These are phyloP conservation scores for Parauchenoglanis punctatus DNA, from an alignment of 2,797 vertebrate genomes.

Conservation along the genomic window DNA sequence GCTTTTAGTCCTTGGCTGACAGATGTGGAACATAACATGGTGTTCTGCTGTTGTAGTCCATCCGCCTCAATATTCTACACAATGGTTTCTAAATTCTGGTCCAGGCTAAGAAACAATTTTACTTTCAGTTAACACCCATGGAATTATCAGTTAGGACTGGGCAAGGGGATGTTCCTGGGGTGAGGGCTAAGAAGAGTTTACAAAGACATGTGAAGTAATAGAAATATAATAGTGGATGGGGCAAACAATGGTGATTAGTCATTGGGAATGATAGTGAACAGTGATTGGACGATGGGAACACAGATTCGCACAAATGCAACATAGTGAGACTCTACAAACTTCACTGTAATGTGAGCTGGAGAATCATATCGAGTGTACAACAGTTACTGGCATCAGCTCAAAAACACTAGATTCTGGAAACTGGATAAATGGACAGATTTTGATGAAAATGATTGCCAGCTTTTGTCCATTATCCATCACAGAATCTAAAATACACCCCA, in stretches of 20 bases:
- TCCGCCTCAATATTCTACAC: background rate
- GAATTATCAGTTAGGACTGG: background rate
- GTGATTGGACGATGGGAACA: background rate
- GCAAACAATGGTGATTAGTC: background rate
- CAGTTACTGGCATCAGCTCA: background rate
- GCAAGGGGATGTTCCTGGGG: background rate
- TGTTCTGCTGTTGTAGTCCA: too few relatives aligned
- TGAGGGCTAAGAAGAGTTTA: background rate
- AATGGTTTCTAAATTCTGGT: background rate
- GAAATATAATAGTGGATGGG: background rate
- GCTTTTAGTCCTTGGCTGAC: too few relatives aligned
- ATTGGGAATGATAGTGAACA: background rate
- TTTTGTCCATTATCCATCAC: background rate
- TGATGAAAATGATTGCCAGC: constrained; percentile 63
- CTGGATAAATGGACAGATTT: constrained; percentile 65
- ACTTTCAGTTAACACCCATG: background rate
- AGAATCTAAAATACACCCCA: background rate
- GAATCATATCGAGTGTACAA: background rate
- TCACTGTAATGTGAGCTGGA: background rate
- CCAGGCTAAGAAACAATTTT: background rate
- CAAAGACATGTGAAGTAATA: background rate
- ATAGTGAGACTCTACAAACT: background rate
- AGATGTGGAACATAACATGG: too few relatives aligned
- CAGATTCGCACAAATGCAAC: background rate
- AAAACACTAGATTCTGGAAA: background rate